Conservation (phyloP, 2,113 vertebrate species). For the Centrocercus urophasianus region DNA sequence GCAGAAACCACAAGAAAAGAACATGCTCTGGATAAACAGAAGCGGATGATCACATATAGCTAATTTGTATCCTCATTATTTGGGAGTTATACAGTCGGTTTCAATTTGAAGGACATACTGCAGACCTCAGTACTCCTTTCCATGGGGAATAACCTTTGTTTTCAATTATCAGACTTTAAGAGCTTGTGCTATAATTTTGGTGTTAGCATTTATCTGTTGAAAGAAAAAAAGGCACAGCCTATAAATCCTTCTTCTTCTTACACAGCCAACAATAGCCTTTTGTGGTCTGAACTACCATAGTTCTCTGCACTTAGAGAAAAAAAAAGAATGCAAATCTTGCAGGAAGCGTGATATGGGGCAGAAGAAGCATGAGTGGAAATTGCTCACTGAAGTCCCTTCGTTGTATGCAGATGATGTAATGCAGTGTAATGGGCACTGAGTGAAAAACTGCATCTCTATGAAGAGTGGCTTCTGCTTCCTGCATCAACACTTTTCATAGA, state of each 20-base stretch:
- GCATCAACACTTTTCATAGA: not conserved
- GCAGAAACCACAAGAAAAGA: constrained; percentile 51
- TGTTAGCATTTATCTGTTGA: constrained; percentile 52
- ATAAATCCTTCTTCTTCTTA: constrained; percentile 68
- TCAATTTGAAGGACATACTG: constrained; percentile 67
- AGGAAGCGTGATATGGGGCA: not conserved
- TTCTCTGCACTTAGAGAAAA: not conserved
- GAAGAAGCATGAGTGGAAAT: not conserved
- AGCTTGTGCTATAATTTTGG: constrained; percentile 58
- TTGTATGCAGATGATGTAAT: not conserved
- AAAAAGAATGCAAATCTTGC: not conserved
- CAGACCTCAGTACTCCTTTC: constrained; percentile 49
- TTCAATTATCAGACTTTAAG: constrained; percentile 57
- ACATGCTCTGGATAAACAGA: constrained; percentile 47
- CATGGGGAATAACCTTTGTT: constrained; percentile 47
- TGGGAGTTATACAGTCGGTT: constrained; percentile 50
- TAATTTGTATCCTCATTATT: constrained; percentile 69
- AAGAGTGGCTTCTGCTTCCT: not conserved
- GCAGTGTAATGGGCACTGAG: not conserved
- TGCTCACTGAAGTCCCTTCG: not conserved
- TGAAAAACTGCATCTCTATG: not conserved
- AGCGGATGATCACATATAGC: constrained; percentile 55
- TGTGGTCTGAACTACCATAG: constrained; percentile 38
- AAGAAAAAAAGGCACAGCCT: not conserved
- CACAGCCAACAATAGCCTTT: constrained; percentile 54